Evolutionary conservation across 53 echinoderm and acorn worm genomes (phyloP), one percentile per base, ranked within the genome.

Genomic region (Echinarachnius parma): DNA sequence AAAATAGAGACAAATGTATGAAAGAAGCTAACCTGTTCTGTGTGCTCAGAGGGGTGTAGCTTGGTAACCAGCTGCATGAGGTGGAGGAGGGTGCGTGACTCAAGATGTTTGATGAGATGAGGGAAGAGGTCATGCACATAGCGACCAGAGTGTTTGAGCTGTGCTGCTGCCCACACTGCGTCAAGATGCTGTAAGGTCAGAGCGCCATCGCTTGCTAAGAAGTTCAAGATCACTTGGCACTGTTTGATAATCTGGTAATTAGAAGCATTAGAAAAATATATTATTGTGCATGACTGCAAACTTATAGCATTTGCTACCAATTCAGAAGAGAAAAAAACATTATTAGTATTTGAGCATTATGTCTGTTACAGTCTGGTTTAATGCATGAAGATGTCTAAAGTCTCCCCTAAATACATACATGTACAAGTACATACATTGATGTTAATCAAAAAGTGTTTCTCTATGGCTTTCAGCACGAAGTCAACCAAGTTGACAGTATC

Each of bases 121-220:
- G 91, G 91, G 53, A 91, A 83, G 25, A 91, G 79, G 53, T 91
- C 91, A 31, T 91, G 86, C 15, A 91, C 86, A 46, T 91, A 91
- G 69, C 91, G 91, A 61, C 91, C 83, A 13, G 86, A 83, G 49
- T 91, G 91, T 53, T 91, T 91, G n/a, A 90, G 83, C 63, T 91
- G 86, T 1, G 91, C 83, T 27, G 91, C 86, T 20, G 86, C 86
- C 91, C 91, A 91, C 37, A 91, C 87, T 34, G 71, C 79, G 64
- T 91, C 91, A 16, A 91, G 71, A 55, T 91, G 91, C 34, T 83
- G 63, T 18, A 84, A 61, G 46, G 91, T 91, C 55, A 91, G 75
- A 63, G 86, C 83, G 48, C 91, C 90, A 67, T 91, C 91, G 34
- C 86, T 86, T 5, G 91, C 91, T 32, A 91, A 64, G 76, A 91